Evolutionary conservation across 2,888 invertebrate species (phyloP).

Genomic region (Platycheirus rosarum): DNA sequence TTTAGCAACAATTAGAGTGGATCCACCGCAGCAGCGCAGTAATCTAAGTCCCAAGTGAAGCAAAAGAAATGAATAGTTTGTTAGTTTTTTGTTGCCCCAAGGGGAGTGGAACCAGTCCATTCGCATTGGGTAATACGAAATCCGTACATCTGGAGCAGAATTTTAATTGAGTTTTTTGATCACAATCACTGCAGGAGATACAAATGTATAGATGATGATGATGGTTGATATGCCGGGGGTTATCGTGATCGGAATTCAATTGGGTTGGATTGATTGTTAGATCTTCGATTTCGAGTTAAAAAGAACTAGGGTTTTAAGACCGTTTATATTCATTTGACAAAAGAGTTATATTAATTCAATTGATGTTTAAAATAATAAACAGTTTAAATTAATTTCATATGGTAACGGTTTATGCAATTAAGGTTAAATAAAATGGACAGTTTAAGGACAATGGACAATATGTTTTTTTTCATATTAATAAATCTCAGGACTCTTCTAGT

Average conservation of each 20-base stretch:
- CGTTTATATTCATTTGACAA: no score
- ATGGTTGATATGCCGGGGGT: background rate
- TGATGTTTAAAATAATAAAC: no score
- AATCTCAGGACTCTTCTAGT: no score
- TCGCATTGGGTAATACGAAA: slow-evolving; percentile 19
- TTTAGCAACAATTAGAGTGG: slow-evolving; percentile 62
- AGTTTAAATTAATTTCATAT: no score
- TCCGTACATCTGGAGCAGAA: slow-evolving; percentile 37
- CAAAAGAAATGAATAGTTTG: background rate
- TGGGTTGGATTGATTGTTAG: background rate
- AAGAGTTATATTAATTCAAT: no score
- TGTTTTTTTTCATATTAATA: no score
- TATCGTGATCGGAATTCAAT: background rate
- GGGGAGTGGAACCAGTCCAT: slow-evolving; percentile 53
- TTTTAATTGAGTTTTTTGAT: slow-evolving; percentile 42
- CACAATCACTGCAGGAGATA: background rate
- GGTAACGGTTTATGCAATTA: no score
- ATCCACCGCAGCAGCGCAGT: background rate
- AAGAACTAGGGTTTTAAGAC: no score
- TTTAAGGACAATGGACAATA: no score
- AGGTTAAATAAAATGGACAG: no score
- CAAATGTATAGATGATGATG: background rate
- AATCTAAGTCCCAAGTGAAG: slow-evolving; percentile 1
- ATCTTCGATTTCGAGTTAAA: background rate
- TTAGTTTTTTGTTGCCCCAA: slow-evolving; percentile 9